Conservation (phyloP, 2,113 vertebrate genomes). For the Nerophis ophidion region DNA sequence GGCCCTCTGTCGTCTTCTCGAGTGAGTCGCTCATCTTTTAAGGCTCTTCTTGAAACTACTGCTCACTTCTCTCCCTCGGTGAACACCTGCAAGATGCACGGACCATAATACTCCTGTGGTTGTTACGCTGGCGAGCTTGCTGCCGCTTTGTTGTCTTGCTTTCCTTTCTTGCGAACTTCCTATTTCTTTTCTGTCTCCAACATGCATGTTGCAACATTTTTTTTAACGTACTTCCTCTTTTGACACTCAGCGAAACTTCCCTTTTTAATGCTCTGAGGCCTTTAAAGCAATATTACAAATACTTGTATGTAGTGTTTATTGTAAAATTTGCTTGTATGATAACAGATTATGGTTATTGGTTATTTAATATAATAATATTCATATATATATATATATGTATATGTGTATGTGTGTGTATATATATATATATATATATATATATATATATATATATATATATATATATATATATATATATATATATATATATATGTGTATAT, state of each 20-base stretch:
- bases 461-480: too few relatives aligned
- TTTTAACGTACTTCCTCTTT: conserved; percentile 53
- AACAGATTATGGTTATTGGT: too few relatives aligned
- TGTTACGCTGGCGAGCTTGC: conserved; percentile 3
- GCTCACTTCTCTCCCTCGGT: not conserved
- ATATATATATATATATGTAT: too few relatives aligned
- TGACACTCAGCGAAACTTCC: conserved; percentile 13
- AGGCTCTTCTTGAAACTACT: conserved; percentile 4
- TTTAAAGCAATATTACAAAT: too few relatives aligned
- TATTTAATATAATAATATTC: too few relatives aligned
- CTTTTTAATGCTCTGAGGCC: not conserved
- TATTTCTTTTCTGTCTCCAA: conserved; percentile 49
- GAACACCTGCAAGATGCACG: conserved; percentile 21
- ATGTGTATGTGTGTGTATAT: too few relatives aligned
- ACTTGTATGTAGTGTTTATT: too few relatives aligned
- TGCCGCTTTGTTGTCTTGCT: conserved; percentile 33
- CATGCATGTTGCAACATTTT: conserved; percentile 17
- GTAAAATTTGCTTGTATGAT: too few relatives aligned
- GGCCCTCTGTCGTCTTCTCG: conserved; percentile 79
- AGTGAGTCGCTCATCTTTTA: conserved; percentile 77
- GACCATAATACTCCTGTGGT: conserved; percentile 23
- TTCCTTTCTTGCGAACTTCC: conserved; percentile 60
- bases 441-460: too few relatives aligned
- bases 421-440: too few relatives aligned
- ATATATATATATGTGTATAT: too few relatives aligned